Evolutionary conservation across 2,888 invertebrate genomes (phyloP).

Genomic region (Trilocha varians): DNA sequence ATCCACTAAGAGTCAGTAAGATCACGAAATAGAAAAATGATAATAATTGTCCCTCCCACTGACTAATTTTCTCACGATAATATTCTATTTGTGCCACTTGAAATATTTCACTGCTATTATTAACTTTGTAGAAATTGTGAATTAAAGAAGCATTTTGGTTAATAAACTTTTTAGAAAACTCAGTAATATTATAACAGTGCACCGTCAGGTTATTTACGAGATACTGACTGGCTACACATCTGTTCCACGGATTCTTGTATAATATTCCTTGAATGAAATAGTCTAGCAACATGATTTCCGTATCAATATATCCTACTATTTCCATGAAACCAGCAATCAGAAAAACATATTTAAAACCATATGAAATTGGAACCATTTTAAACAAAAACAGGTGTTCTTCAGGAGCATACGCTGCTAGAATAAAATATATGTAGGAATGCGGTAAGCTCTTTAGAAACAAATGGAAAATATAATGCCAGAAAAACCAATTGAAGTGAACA

Average conservation of each 20-base stretch:
- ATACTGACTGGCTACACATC: conserved; percentile 10
- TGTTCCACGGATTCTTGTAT: conserved; percentile 34
- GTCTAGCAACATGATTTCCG: conserved; percentile 17
- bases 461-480: conserved; percentile 26
- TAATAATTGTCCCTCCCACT: no score
- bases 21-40: conserved; percentile 3
- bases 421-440: conserved; percentile 30
- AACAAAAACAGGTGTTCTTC: conserved; percentile 34
- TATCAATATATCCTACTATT: conserved; percentile 16
- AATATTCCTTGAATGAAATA: conserved; percentile 24
- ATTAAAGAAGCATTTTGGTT: conserved; percentile 6
- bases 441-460: conserved; percentile 29
- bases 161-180: conserved; percentile 9
- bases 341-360: conserved; percentile 25
- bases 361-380: conserved; percentile 37
- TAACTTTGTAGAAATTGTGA: conserved; percentile 7
- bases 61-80: conserved; percentile 10
- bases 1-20: conserved; percentile 5
- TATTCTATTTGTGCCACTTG: conserved; percentile 18
- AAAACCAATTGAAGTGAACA: conserved; percentile 10
- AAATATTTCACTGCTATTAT: conserved; percentile 9
- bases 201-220: conserved; percentile 8
- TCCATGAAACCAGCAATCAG: conserved; percentile 19
- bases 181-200: conserved; percentile 12
- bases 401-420: conserved; percentile 34